A percentile compares a stretch with the other conserved stretches of the same genome.
phyloP scores from a whole-genome alignment of 2,888 invertebrate genomes.

The Troilus luridus region DNA sequence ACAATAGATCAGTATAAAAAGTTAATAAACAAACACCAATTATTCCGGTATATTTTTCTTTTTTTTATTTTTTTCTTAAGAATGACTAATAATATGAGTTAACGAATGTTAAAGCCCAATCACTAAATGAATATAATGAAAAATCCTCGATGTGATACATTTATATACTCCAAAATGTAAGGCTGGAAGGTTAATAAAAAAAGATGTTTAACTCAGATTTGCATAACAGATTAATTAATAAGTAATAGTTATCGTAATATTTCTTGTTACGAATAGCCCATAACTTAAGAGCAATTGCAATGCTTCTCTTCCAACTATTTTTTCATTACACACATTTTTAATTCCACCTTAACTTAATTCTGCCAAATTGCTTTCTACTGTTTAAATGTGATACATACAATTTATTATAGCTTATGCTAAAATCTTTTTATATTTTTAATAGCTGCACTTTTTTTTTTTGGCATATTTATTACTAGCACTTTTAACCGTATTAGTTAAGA shows the following conservation, averaged over 20 bases:
- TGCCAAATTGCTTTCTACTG: neutral
- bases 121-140: too few species aligned
- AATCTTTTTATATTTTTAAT: neutral
- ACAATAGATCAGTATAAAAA: too few species aligned
- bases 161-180: too few species aligned
- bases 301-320: neutral
- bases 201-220: neutral
- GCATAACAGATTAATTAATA: neutral
- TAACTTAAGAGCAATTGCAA: neutral
- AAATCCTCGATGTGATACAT: too few species aligned
- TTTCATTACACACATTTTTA: neutral
- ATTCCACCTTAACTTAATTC: neutral
- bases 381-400: neutral
- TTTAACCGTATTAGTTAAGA: too few species aligned
- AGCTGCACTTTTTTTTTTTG: neutral
- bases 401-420: neutral
- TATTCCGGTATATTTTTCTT: too few species aligned
- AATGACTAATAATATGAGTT: too few species aligned
- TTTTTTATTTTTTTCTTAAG: too few species aligned
- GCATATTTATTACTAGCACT: too few species aligned
- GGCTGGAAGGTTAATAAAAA: neutral
- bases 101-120: too few species aligned
- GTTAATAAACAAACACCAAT: too few species aligned
- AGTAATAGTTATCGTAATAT: neutral
- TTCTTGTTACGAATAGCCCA: neutral